A percentile compares a stretch with the other conserved stretches of the same genome.
Evolutionary conservation across 2,888 invertebrate genomes (phyloP).

Genomic region (Nemotelus pantherinus): DNA sequence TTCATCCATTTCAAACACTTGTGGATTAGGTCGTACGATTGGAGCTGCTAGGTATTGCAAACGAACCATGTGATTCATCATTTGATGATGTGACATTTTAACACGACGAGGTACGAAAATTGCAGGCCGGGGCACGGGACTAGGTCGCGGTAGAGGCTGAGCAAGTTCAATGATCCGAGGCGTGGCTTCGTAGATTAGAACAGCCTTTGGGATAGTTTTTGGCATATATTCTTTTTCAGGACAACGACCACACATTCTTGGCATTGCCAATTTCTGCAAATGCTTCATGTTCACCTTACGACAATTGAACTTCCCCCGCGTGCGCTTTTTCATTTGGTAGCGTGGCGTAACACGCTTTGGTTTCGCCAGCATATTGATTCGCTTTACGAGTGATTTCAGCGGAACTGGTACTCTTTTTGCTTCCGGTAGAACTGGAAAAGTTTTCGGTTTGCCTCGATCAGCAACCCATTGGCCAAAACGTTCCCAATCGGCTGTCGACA

Average conservation of each 20-base stretch:
- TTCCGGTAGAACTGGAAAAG: neutral
- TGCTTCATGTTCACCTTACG: neutral
- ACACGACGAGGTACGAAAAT: neutral
- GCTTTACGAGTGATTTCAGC: neutral
- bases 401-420: neutral
- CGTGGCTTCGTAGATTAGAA: constrained; percentile 8
- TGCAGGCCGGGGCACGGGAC: neutral
- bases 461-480: constrained; percentile 25
- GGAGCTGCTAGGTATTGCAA: constrained; percentile 25
- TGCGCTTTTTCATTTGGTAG: constrained; percentile 16
- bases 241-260: constrained; percentile 23
- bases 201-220: constrained; percentile 10
- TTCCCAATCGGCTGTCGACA: constrained; percentile 20
- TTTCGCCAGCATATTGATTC: neutral
- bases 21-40: neutral
- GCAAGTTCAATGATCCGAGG: constrained; percentile 21
- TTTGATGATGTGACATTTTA: constrained; percentile 29
- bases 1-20: neutral
- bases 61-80: constrained; percentile 18
- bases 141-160: neutral
- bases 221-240: neutral
- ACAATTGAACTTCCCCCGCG: neutral
- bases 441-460: constrained; percentile 7
- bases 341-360: constrained; percentile 17
- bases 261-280: neutral